Percentiles rank a stretch among this genome's conserved stretches.
These are phyloP conservation scores for Drosophila saltans DNA, from an alignment of 1,140 invertebrate genomes.

Conservation along the genomic window DNA sequence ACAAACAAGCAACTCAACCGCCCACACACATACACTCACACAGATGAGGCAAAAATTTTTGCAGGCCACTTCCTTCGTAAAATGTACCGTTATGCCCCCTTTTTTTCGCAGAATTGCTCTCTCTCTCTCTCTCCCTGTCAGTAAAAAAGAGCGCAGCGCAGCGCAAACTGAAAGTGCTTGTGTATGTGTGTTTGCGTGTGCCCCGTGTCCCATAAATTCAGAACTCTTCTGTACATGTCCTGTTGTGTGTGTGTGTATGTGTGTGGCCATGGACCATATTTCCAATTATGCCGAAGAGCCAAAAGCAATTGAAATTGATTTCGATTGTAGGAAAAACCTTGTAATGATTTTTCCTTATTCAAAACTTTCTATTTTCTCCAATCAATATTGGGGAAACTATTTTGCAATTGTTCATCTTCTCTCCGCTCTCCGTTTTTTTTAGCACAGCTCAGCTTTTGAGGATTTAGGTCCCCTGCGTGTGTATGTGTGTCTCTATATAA, in stretches of 20 bases:
- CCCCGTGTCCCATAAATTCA: conserved; percentile 77
- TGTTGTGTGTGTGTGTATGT: conserved; percentile 45
- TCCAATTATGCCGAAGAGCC: conserved; percentile 68
- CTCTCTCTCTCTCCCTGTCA: conserved; percentile 37
- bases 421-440: conserved; percentile 40
- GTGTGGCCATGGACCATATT: conserved; percentile 79
- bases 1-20: conserved; percentile 25
- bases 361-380: conserved; percentile 34
- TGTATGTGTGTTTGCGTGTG: conserved; percentile 49
- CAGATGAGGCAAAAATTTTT: conserved; percentile 64
- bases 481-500: conserved; percentile 62
- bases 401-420: neutral
- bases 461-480: conserved; percentile 52
- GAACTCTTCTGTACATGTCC: conserved; percentile 53
- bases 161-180: conserved; percentile 26
- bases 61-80: conserved; percentile 73
- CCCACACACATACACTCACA: conserved; percentile 24
- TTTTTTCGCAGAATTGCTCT: conserved; percentile 53
- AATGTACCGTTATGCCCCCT: conserved; percentile 56
- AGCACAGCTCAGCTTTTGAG: conserved; percentile 29
- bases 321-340: conserved; percentile 48
- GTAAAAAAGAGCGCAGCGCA: conserved; percentile 60
- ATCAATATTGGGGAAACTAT: neutral
- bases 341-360: conserved; percentile 18
- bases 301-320: conserved; percentile 63